Evolutionary conservation across 2,888 invertebrate genomes (phyloP).

Genomic region (Palloptera scutellata): DNA sequence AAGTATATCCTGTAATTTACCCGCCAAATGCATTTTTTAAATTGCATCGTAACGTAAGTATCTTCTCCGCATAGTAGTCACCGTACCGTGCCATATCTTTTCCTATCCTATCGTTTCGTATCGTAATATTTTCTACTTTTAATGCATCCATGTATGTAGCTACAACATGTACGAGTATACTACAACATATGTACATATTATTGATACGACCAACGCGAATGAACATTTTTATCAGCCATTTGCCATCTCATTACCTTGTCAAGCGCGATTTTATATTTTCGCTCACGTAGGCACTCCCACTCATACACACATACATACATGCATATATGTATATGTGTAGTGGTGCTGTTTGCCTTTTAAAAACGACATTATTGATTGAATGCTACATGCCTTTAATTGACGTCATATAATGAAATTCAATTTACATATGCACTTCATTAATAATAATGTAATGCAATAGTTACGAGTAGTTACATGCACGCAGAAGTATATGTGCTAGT

Average conservation of each 20-base stretch:
- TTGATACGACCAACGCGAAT: no score
- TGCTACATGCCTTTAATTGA: slow-evolving; percentile 61
- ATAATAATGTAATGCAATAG: not conserved
- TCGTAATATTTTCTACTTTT: no score
- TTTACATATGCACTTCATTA: slow-evolving; percentile 37
- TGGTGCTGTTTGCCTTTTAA: slow-evolving; percentile 44
- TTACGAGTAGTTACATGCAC: not conserved
- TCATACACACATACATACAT: not conserved
- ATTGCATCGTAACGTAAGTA: no score
- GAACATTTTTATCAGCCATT: slow-evolving; percentile 53
- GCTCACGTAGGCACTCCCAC: not conserved
- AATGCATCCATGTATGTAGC: no score
- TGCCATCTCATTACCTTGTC: slow-evolving; percentile 55
- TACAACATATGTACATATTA: no score
- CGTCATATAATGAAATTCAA: slow-evolving; percentile 60
- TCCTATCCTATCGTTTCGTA: no score
- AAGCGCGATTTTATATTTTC: slow-evolving; percentile 6
- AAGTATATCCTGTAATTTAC: no score
- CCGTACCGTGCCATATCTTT: no score
- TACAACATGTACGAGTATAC: no score
- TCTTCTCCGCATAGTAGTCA: no score
- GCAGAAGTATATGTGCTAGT: no score
- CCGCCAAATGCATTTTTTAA: no score
- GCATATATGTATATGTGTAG: not conserved
- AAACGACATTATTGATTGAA: slow-evolving; percentile 58